Evolutionary conservation across 2,113 vertebrate species (phyloP), one percentile per base, ranked within the genome.

Genomic region (Podocnemis expansa): DNA sequence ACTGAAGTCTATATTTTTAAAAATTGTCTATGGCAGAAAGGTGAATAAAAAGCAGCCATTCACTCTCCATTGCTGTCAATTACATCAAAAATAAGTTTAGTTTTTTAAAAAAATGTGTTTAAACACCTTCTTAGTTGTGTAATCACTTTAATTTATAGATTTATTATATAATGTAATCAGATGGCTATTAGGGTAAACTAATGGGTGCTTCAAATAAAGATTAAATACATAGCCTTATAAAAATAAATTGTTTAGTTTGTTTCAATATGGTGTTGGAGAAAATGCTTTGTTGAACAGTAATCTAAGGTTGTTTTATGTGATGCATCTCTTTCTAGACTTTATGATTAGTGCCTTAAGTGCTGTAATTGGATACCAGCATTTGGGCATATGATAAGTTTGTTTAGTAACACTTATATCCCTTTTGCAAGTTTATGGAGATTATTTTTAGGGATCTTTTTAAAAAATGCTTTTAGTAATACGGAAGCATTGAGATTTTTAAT

Each of bases 1-100:
- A 63, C 70, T 73, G 8, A 22, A 45, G 86, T 96, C 22, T 91
- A 14, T 73, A n/a, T 11, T 38, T 78, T 84, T 83, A 31, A 58
- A 85, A 76, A 49, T 2, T 27, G 0, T 0, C 31, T 31, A 0
- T 84, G 9, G 76, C 90, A 52, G 80, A 95, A 76, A 56, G 31
- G 2, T 79, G 47, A 9, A 17, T 80, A 0, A 76, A 82, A 70
- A 89, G 10, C 24, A 89, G 0, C 13, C 45, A 1, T 31, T 16
- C 51, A 4, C 5, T 78, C 8, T 70, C n/a, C 34, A 38, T 19
- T 76, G 8, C 16, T 91, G 0, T 89, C 13, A 76, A 13, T 49
- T 84, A 90, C 21, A 49, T 58, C n/a, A 45, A 4, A 8, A 31
- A 51, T 29, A 76, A 45, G 24, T 76, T 75, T 29, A 76, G 6